Evolutionary conservation across 2,888 invertebrate species (phyloP), one percentile per base, ranked within the genome.

Genomic region (Craniophora ligustri): DNA sequence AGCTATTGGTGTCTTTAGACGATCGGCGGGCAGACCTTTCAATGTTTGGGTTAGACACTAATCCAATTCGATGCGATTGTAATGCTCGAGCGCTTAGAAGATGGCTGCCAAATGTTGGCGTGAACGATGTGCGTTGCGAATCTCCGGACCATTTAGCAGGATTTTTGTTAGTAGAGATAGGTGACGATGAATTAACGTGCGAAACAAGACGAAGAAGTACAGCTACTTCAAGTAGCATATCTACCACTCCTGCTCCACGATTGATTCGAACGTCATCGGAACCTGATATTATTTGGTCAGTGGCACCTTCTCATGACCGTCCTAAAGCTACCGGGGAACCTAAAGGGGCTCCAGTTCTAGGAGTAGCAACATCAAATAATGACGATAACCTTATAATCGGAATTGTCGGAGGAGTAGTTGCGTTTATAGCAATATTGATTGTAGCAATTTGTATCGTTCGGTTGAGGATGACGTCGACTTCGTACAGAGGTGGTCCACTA

Each of bases 331-430:
- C 95, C 4, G 94, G 93, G 15, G 95, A 94, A 38, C 94, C 95
- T 45, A 96, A 95, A 85, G 94, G 94, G 35, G 94, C 94, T 10
- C 94, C 92, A 19, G 92, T 94, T 2, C 84, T 93, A 2, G 94
- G 94, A 2, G 93, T 94, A 54, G 93, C 94, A 6, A 90, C 95
- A 0, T 94, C 97, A 8, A 96, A 95, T 48, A 98, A 98, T 76
- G 98, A 98, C 75, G 98, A 98, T 73, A 98, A 98, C 3, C 92
- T 98, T n/a, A 98, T 98, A 44, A 98, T 98, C 56, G 98, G 98
- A n/a, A 98, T 98, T 67, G 98, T 98, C 0, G 98, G 98, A 0
- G 98, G 98, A 1, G 98, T 98, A 0, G 98, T 98, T 0, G 97
- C 97, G 1, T 97, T 98, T 81, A 98, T 98, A 67, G 97, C 97